Base-by-base conservation (phyloP, 2,888 invertebrate genomes). In the Luperina nickerlii region DNA sequence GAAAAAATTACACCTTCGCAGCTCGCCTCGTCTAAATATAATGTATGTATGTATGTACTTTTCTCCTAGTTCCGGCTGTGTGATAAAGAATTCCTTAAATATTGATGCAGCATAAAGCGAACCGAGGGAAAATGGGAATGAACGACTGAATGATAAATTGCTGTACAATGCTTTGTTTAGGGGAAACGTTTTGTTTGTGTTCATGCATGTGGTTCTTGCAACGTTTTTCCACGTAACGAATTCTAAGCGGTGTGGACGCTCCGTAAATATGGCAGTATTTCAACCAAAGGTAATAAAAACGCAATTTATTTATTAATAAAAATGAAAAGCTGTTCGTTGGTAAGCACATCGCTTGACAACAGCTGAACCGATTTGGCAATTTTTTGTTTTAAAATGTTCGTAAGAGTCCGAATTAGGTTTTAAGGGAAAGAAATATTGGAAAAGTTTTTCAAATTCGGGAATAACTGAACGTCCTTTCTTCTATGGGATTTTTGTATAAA, bases 51-150 rank as follows among this genome's bases (percentile, higher is more conserved):
- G 65, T 79, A 68, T 69, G 66, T 78, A 66, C 67, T 75, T 86
- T 84, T 79, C 74, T 75, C 71, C 70, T 84, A 60, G 75, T 77
- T 81, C 67, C 67, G 60, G 71, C 38, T 51, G 54, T 38, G 73
- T 76, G 86, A 86, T 85, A 86, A 84, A 90, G 88, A 86, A 88
- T 81, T 82, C 89, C 69, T 88, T 87, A 87, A 90, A 88, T 89
- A 91, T 90, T 88, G 89, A 90, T 89, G 85, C 79, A 69, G 73
- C 71, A 81, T 76, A 79, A 82, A 87, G 74, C 76, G 77, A 66
- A 66, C 38, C 20, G 60, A 54, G 76, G 78, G 74, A 78, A 88
- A 82, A 86, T 75, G 72, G 72, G 67, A 79, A 74, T 74, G 82
- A 83, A 81, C 67, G 78, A 42, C 72, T 83, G 76, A 89, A 82